Percentiles rank a stretch among this genome's conserved stretches.
Conservation (phyloP, 2,888 invertebrate species). For the Orthosia cruda region DNA sequence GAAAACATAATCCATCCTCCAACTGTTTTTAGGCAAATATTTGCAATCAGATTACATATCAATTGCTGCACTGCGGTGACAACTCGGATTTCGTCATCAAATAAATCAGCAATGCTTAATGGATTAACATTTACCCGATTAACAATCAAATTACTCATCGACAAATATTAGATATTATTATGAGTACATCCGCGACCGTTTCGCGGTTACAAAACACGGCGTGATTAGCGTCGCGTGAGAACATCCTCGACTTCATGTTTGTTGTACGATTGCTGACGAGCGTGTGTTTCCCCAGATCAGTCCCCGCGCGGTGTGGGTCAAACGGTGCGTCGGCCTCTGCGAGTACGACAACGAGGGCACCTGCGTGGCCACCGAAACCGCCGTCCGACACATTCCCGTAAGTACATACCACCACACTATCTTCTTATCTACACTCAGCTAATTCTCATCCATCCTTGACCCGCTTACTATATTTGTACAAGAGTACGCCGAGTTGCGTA, state of each 20-base stretch:
- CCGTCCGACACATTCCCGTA: conserved; percentile 83
- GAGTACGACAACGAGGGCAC: conserved; percentile 81
- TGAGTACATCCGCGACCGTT: conserved; percentile 71
- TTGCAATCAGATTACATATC: conserved; percentile 29
- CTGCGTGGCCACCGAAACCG: conserved; percentile 81
- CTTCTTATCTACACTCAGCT: conserved; percentile 76
- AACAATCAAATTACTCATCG: conserved; percentile 55
- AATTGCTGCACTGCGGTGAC: conserved; percentile 21
- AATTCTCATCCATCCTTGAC: conserved; percentile 85
- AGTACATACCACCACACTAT: conserved; percentile 75
- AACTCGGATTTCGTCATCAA: conserved; percentile 37
- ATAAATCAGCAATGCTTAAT: conserved; percentile 38
- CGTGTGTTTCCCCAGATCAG: conserved; percentile 85
- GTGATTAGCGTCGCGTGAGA: conserved; percentile 80
- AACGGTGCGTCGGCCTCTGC: conserved; percentile 87
- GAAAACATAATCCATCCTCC: conserved; percentile 19
- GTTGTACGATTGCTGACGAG: conserved; percentile 70
- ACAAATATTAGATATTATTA: conserved; percentile 61
- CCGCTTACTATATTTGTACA: conserved; percentile 76
- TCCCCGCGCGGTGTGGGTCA: conserved; percentile 88
- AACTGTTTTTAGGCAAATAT: conserved; percentile 46
- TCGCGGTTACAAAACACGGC: conserved; percentile 48
- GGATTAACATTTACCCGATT: conserved; percentile 51
- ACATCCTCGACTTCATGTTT: conserved; percentile 75
- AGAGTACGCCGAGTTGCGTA: conserved; percentile 73